Evolutionary conservation across 2,888 invertebrate species (phyloP), one percentile per base, ranked within the genome.

Genomic region (Tanaodytes sp.): DNA sequence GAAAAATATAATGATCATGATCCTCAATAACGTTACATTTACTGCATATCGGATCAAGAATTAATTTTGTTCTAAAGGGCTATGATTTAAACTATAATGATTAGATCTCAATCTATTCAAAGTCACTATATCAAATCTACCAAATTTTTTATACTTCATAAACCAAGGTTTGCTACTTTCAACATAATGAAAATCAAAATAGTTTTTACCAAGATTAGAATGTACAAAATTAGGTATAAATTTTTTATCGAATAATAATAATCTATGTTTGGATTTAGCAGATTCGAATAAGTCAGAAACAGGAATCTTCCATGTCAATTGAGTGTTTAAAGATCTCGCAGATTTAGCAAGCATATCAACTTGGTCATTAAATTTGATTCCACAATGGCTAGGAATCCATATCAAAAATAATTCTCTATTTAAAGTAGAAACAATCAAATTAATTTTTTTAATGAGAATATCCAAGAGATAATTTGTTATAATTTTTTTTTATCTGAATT

Each of bases 341-440:
- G 37, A 36, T 14, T 49, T 49, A 2, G 49, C 49, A 6, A 49
- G 19, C 12, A 4, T n/a, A 31, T 49, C 49, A 4, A 49, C 49
- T 12, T 20, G 9, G 1, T 49, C 49, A 49, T 37, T 49, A 6
- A 15, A 49, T 14, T 2, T 5, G 11, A 49, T 49, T 9, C 20
- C 37, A n/a, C 19, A 6, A 20, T 49, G 49, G 14, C 49, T 49
- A 8, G 49, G 49, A 14, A 49, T 49, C 49, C 36, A 49, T 2
- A 36, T 20, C 0, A 49, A 36, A n/a, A 2, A 2, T 5, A 49
- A 9, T n/a, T 16, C 12, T 3, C 16, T 12, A 19, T 19, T 36
- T 6, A 6, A 1, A 31, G n/a, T 1, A 1, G 14, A 6, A 18
- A 31, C 31, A n/a, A 46, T 46, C 3, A 33, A 11, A 4, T 15